Evolutionary conservation across 2,113 vertebrate genomes (phyloP), one percentile per base, ranked within the genome.

Genomic region (Pheucticus melanocephalus): DNA sequence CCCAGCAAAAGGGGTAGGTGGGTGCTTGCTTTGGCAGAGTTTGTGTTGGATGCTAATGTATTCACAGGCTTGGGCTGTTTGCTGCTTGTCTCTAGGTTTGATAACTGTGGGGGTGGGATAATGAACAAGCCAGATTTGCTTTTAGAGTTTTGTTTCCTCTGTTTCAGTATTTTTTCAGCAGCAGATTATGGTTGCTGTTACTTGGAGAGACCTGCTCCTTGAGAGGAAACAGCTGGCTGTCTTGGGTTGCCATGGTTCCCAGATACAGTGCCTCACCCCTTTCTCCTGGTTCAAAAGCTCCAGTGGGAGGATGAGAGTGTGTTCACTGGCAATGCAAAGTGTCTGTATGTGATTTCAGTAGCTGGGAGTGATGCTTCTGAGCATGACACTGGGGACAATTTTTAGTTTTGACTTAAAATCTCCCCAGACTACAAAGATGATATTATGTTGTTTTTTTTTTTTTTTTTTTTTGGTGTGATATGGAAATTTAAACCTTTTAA

Each of bases 201-300:
- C 8, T 63, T 76, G 2, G 5, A 47, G 70, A 50, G 78, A 66
- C 54, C 63, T 88, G 82, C 63, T 89, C 53, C 82, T 89, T 63
- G 71, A 93, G 33, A 50, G 63, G 63, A 90, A 81, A 66, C 90
- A 90, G 85, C 92, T 94, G 92, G 17, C 54, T 95, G 75, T 59
- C 30, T 22, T 4, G 7, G 25, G 37, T 91, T 95, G 87, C 92
- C 63, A 51, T 73, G 77, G 70, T 20, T 85, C 42, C 84, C 82
- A 79, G 59, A 39, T 77, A 80, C 48, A n/a, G 16, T 16, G 54
- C 47, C 64, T 95, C 50, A 47, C 39, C 25, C 16, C 60, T 53
- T 82, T 61, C 73, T 87, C 21, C 60, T 70, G 39, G 50, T 31
- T 91, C 69, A 77, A 91, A 56, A 91, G 63, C 54, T 80, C 33